Evolutionary conservation across 2,888 invertebrate species (phyloP).

Genomic region (Cloeon dipterum): DNA sequence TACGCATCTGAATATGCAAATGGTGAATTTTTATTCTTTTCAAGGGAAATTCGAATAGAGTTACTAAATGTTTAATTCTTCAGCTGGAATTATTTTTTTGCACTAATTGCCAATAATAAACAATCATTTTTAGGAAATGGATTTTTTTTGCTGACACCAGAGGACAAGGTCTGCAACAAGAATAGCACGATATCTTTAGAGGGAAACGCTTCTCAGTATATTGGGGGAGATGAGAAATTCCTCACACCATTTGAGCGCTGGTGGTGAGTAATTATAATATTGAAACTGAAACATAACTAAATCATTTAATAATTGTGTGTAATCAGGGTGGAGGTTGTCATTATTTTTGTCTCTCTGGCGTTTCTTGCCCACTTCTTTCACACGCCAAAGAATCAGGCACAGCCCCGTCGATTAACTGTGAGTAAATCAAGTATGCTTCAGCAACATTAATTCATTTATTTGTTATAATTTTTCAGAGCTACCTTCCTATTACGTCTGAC

Average conservation of each 20-base stretch:
- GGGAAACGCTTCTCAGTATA: constrained; percentile 8
- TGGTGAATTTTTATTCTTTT: constrained; percentile 19
- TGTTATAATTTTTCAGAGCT: background rate
- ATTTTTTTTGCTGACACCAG: constrained; percentile 44
- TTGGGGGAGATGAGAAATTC: constrained; percentile 29
- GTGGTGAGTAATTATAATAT: constrained; percentile 32
- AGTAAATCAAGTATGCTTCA: no score
- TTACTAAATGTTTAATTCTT: no score
- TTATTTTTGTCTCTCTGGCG: constrained; percentile 50
- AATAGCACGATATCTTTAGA: constrained; percentile 10
- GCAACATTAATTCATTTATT: no score
- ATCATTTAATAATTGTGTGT: no score
- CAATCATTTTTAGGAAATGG: constrained; percentile 37
- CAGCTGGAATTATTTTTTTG: no score
- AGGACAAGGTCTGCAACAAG: constrained; percentile 14
- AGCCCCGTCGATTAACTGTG: no score
- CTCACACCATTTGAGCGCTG: constrained; percentile 59
- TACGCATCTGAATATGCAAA: constrained; percentile 48
- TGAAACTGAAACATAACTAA: no score
- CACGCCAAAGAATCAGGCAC: constrained; percentile 7
- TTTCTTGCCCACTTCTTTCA: constrained; percentile 40
- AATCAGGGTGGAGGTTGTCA: constrained; percentile 55
- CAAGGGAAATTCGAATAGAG: background rate
- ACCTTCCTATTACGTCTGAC: constrained; percentile 1
- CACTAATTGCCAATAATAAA: no score